Evolutionary conservation across 64 coral and sea anemone genomes (phyloP).

Genomic region (Montipora cactus): DNA sequence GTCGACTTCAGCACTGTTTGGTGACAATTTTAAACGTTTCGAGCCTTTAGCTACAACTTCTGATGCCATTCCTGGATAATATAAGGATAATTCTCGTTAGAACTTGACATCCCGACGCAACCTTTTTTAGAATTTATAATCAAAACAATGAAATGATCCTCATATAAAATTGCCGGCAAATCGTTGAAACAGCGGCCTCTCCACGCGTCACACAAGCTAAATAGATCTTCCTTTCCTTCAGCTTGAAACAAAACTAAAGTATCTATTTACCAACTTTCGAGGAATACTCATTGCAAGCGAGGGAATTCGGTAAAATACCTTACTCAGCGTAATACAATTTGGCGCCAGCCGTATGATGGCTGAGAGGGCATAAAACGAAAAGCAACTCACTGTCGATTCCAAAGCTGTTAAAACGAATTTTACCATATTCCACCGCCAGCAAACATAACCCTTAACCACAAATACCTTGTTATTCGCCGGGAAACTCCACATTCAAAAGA

Average conservation of each 20-base stretch:
- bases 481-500: slow-evolving; percentile 9
- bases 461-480: slow-evolving; percentile 60
- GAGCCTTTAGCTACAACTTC: slow-evolving; percentile 58
- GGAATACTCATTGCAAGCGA: background rate
- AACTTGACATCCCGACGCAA: slow-evolving; percentile 19
- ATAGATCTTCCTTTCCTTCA: background rate
- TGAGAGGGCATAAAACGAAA: slow-evolving; percentile 40
- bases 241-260: background rate
- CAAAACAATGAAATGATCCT: slow-evolving; percentile 62
- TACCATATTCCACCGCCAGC: background rate
- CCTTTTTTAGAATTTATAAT: slow-evolving; percentile 59
- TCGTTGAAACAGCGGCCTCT: slow-evolving; percentile 63
- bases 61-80: slow-evolving; percentile 61
- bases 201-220: slow-evolving; percentile 25
- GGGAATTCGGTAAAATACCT: background rate
- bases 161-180: slow-evolving; percentile 75
- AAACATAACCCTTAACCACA: slow-evolving; percentile 13
- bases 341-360: slow-evolving; percentile 74
- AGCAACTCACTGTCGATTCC: background rate
- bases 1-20: slow-evolving; percentile 1
- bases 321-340: slow-evolving; percentile 39
- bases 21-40: slow-evolving; percentile 54
- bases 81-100: slow-evolving; percentile 5
- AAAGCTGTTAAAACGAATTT: slow-evolving; percentile 5
- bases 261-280: background rate